phyloP scores from a whole-genome alignment of 2,888 invertebrate genomes.

The Folsomia manolachei region DNA sequence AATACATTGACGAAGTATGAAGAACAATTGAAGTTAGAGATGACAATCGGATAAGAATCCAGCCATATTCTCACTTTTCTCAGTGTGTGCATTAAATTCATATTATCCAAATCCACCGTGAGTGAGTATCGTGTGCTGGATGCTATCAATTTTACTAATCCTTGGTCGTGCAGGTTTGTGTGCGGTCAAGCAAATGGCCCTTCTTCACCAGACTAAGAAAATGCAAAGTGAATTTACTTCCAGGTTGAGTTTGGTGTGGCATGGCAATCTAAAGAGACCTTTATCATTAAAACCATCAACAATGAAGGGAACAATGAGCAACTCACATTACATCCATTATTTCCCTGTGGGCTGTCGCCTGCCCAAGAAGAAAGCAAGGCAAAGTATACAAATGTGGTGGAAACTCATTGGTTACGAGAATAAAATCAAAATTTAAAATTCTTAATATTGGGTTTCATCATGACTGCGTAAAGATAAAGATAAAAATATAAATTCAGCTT shows the following conservation, averaged over 20 bases:
- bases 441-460: not conserved
- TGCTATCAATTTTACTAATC: too few relatives aligned
- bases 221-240: not conserved
- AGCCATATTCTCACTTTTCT: not conserved
- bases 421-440: not conserved
- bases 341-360: not conserved
- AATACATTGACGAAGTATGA: too few relatives aligned
- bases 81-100: too few relatives aligned
- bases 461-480: too few relatives aligned
- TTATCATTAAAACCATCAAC: not conserved
- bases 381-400: too few relatives aligned
- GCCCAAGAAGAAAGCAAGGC: not conserved
- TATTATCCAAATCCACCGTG: too few relatives aligned
- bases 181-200: not conserved
- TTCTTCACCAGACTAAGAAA: not conserved
- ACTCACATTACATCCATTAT: constrained; percentile 9
- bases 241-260: constrained; percentile 4
- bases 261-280: not conserved
- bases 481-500: too few relatives aligned
- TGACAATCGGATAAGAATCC: not conserved
- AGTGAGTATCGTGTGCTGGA: too few relatives aligned
- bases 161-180: not conserved
- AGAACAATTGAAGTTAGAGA: not conserved
- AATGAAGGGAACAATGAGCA: constrained; percentile 4
- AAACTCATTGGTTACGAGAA: too few relatives aligned